Evolutionary conservation across 2,797 vertebrate species (phyloP).

Genomic region (Pteronotus mesoamericanus): DNA sequence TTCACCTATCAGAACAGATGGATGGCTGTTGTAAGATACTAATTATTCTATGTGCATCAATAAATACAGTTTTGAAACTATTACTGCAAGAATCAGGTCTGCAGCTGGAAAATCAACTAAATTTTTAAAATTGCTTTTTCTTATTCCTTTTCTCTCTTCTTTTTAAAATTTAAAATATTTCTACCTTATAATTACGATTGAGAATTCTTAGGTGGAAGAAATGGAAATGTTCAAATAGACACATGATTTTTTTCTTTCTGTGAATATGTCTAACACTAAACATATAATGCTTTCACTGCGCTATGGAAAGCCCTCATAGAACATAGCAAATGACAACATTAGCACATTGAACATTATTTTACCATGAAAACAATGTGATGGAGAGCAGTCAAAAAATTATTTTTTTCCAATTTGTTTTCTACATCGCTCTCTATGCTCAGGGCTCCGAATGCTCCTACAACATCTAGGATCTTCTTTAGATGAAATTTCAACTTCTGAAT

Average conservation of each 20-base stretch:
- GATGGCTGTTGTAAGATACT: neutral
- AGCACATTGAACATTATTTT: neutral
- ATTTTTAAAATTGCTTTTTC: neutral
- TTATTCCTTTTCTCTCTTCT: neutral
- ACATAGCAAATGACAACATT: neutral
- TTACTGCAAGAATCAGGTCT: neutral
- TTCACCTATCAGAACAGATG: conserved; percentile 39
- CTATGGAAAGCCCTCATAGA: neutral
- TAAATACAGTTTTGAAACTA: neutral
- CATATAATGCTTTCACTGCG: neutral
- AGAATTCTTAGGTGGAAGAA: conserved; percentile 12
- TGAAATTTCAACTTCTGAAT: conserved; percentile 18
- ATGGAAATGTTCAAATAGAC: conserved; percentile 9
- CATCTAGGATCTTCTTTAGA: neutral
- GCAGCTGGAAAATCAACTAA: neutral
- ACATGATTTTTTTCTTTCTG: neutral
- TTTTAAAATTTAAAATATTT: neutral
- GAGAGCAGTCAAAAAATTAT: conserved; percentile 35
- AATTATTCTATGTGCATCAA: neutral
- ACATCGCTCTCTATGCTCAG: neutral
- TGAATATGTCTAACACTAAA: conserved; percentile 48
- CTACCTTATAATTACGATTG: neutral
- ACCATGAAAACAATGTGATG: neutral
- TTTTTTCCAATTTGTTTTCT: conserved; percentile 8
- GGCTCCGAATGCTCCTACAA: neutral